Percentiles rank a stretch among this genome's conserved stretches.
These are phyloP conservation scores for Aplodontia rufa DNA, from an alignment of 2,113 vertebrate genomes.

Conservation along the genomic window DNA sequence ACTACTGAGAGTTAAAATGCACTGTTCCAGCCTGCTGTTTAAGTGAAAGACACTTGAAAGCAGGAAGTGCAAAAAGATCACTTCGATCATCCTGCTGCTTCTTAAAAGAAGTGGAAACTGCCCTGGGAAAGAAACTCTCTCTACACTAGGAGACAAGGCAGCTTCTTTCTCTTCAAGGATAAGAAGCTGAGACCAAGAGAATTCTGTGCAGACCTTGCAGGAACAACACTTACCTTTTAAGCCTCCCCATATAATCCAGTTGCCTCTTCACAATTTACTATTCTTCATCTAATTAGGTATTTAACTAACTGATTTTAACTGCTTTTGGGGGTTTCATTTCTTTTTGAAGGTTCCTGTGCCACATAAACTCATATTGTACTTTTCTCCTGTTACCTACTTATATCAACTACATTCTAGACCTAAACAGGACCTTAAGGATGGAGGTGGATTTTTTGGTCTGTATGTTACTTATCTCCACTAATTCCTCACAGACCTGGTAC, in stretches of 20 bases:
- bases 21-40: background rate
- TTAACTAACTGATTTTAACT: background rate
- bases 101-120: background rate
- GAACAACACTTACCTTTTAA: background rate
- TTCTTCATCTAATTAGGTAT: background rate
- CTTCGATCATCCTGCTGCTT: background rate
- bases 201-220: background rate
- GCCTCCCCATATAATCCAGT: background rate
- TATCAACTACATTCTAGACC: background rate
- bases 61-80: background rate
- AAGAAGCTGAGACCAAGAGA: background rate
- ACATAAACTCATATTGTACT: background rate
- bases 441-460: background rate
- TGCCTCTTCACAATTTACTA: background rate
- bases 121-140: background rate
- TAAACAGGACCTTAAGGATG: background rate
- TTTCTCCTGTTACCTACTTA: background rate
- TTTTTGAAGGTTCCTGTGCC: background rate
- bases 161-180: background rate
- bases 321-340: background rate
- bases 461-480: background rate
- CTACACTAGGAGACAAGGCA: background rate
- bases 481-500: background rate
- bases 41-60: background rate
- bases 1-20: background rate